Base-by-base conservation (phyloP, 2,888 invertebrate genomes). In the Chymomyza amoena region DNA sequence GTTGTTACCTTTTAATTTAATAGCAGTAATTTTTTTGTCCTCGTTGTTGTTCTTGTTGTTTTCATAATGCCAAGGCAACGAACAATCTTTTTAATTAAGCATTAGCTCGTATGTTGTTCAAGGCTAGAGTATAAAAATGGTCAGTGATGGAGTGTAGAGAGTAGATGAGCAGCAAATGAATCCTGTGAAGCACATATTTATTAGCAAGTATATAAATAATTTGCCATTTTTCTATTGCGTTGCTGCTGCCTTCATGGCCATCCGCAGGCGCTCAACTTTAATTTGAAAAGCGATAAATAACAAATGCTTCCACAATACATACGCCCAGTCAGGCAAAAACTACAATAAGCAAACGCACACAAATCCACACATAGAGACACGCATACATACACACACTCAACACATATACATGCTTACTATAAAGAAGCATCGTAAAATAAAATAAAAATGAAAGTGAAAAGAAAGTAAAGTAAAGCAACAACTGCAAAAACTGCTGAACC, bases 241-340 rank as follows among this genome's bases (percentile, higher is more conserved):
- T 45, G 39, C 39, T 10, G 13, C 39, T 45, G 39, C 54, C 6
- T 20, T 60, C 56, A 77, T 64, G 50, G 65, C 64, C 45, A 45
- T 57, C 52, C 69, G 28, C 45, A 70, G 57, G 69, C 72, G 79
- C 65, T 85, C 88, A 75, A 89, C 83, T 89, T 87, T 85, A 89
- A 87, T 84, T 89, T 87, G 80, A 82, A 80, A 88, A 75, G 75
- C 86, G 88, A 89, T 89, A 89, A 84, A 89, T 89, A 85, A 82
- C 76, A 67, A 73, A 76, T 63, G 85, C 73, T 69, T 51, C 81
- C 74, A 68, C 50, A 66, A 54, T 45, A 45, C 39, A 45, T 66
- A 50, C 36, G 66, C 45, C 45, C 64, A 63, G 68, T 75, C 54
- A 62, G 68, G 68, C 68, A 74, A 59, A 76, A 83, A 77, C 78